Evolutionary conservation across 2,113 vertebrate genomes (phyloP).

Genomic region (Engystomops pustulosus): DNA sequence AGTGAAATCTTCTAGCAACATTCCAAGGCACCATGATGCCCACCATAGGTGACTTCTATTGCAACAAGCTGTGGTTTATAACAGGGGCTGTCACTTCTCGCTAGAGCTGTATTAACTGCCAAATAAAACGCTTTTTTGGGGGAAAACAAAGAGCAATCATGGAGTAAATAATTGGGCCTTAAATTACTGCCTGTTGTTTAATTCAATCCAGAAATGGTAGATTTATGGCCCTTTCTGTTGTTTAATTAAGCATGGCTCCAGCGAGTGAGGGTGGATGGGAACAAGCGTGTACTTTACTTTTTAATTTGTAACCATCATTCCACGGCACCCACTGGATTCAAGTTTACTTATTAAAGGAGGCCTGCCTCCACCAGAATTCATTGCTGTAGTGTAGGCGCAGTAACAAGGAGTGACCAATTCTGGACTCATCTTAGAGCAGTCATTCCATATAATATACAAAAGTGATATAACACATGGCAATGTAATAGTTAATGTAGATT

Average conservation of each 20-base stretch:
- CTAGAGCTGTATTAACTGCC: background rate
- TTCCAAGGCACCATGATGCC: background rate
- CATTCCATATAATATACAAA: background rate
- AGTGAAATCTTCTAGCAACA: background rate
- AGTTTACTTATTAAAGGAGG: conserved; percentile 31
- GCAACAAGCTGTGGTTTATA: background rate
- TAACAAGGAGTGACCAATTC: background rate
- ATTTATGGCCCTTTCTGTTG: conserved; percentile 44
- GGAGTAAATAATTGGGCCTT: conserved; percentile 15
- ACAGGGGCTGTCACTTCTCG: background rate
- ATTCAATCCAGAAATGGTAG: background rate
- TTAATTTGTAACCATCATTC: conserved; percentile 44
- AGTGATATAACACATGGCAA: background rate
- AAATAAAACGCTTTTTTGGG: background rate
- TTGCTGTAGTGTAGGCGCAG: background rate
- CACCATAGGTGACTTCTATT: background rate
- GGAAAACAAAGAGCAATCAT: background rate
- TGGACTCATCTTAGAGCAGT: background rate
- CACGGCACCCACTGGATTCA: background rate
- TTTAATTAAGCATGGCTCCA: conserved; percentile 49
- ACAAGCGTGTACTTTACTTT: background rate
- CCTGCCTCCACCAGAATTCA: conserved; percentile 1
- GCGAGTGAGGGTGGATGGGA: background rate
- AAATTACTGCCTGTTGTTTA: conserved; percentile 10
- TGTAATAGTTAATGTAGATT: too few species aligned